A percentile compares a stretch with the other conserved stretches of the same genome.
phyloP scores from a whole-genome alignment of 2,888 invertebrate species.

The Agrochola circellaris region DNA sequence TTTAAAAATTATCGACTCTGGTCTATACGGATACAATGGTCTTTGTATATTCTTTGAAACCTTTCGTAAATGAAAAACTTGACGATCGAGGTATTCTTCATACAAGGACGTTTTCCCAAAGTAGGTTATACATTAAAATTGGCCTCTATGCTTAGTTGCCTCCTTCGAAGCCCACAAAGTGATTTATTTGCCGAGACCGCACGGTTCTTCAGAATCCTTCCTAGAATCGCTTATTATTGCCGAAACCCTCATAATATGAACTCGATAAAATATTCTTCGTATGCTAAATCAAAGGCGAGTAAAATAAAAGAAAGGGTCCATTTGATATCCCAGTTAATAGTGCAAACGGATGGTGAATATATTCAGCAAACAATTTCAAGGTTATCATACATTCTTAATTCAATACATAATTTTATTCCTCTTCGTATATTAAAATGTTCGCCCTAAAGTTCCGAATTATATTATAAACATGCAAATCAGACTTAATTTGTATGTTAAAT shows the following conservation, averaged over 20 bases:
- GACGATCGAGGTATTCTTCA: not conserved
- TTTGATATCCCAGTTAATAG: not conserved
- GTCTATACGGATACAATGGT: not conserved
- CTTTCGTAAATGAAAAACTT: not conserved
- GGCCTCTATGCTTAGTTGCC: not conserved
- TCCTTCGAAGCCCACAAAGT: slow-evolving; percentile 10
- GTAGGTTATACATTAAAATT: not conserved
- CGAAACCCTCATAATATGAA: not conserved
- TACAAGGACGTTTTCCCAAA: not conserved
- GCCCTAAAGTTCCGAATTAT: slow-evolving; percentile 29
- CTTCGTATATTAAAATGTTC: slow-evolving; percentile 12
- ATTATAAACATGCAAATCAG: slow-evolving; percentile 47
- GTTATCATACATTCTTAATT: slow-evolving; percentile 34
- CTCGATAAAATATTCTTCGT: slow-evolving; percentile 18
- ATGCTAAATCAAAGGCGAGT: not conserved
- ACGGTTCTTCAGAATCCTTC: slow-evolving; percentile 13
- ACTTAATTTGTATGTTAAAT: slow-evolving; percentile 49
- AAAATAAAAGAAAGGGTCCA: slow-evolving; percentile 2
- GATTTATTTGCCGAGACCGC: slow-evolving; percentile 19
- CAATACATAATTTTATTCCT: slow-evolving; percentile 20
- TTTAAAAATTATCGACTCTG: too few species aligned
- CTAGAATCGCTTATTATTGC: slow-evolving; percentile 19
- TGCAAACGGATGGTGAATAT: slow-evolving; percentile 1
- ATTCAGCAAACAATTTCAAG: slow-evolving; percentile 17
- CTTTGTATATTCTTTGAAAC: not conserved